Base-by-base conservation (phyloP, 2,113 vertebrate genomes). In the Erinaceus europaeus region DNA sequence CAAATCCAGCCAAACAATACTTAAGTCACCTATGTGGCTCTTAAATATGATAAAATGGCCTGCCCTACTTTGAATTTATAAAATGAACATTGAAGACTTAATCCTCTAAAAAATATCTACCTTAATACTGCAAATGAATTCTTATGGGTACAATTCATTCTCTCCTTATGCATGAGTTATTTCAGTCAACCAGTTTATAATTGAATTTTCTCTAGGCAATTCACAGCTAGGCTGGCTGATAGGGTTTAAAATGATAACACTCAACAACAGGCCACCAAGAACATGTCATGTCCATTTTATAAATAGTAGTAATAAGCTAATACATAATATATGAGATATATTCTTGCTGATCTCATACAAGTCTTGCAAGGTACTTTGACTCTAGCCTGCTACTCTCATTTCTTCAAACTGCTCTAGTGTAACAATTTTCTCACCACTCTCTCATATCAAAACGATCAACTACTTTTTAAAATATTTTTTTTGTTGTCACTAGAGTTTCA, bases 141-240 rank as follows among this genome's bases (percentile, higher is more conserved):
- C 84, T 82, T 32, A 74, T 57, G 46, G 32, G 18, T 90, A 0
- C 48, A 90, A 90, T 77, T 90, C 65, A 90, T 89, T 84, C 53
- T 27, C 34, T 79, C 77, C 78, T 76, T 59, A 79, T 52, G 29
- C 48, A 73, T 82, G 87, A 91, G 62, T 48, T 91, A 89, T 93
- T 93, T 91, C 74, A 93, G 77, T 76, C 55, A 92, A 62, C 53
- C 6, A 69, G n/a, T 72, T 81, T 86, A 40, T 90, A 90, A 93
- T n/a, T 82, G 77, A 87, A 89, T 95, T 94, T 95, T 92, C 94
- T 93, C 91, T 74, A 94, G 84, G 74, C 73, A 90, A 82, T 89
- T 95, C 89, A 78, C 68, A 93, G 34, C 52, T 42, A 89, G 86
- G 32, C 23, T 78, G 84, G 92, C 67, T 80, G 88, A 68, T 53